These are phyloP conservation scores for Heterodera schachtii DNA, from an alignment of 1,140 invertebrate genomes.

Conservation along the genomic window DNA sequence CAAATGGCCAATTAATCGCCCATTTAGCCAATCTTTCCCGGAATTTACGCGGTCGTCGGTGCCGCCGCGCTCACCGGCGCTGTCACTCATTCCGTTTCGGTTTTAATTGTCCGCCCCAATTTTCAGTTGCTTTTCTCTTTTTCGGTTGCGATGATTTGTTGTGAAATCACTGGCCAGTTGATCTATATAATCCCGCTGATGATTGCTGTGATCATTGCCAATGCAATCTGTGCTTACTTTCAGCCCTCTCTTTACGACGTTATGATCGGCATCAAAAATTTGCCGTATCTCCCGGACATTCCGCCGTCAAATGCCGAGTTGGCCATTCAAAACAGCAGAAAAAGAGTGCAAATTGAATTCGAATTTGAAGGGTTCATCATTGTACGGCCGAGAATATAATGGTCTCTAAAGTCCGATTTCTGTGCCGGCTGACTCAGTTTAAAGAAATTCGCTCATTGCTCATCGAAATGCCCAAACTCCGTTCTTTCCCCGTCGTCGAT, in stretches of 20 bases:
- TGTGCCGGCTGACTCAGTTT: slow-evolving; percentile 58
- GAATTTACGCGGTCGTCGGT: slow-evolving; percentile 72
- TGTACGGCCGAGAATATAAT: slow-evolving; percentile 63
- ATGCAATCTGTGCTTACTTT: slow-evolving; percentile 86
- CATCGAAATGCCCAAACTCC: slow-evolving; percentile 54
- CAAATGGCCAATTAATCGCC: not conserved
- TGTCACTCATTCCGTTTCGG: slow-evolving; percentile 92
- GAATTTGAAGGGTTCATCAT: slow-evolving; percentile 55
- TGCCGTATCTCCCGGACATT: slow-evolving; percentile 79
- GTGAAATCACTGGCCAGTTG: slow-evolving; percentile 97
- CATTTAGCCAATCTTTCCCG: slow-evolving; percentile 78
- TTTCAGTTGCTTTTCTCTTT: not conserved
- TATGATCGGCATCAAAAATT: slow-evolving; percentile 94
- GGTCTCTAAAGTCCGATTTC: slow-evolving; percentile 54
- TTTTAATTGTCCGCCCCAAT: not conserved
- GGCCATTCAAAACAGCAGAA: not conserved
- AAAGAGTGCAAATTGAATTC: slow-evolving; percentile 27
- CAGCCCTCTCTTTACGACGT: slow-evolving; percentile 97
- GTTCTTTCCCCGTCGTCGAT: slow-evolving; percentile 62
- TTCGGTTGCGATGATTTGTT: slow-evolving; percentile 88
- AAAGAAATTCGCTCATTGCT: slow-evolving; percentile 57
- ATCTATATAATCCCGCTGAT: slow-evolving; percentile 95
- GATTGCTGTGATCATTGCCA: slow-evolving; percentile 88
- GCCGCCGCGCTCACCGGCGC: slow-evolving; percentile 93
- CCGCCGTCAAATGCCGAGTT: slow-evolving; percentile 61